Percentiles rank a stretch among this genome's conserved stretches.
phyloP scores from a whole-genome alignment of 2,888 invertebrate genomes.

The Cantharis rufa region DNA sequence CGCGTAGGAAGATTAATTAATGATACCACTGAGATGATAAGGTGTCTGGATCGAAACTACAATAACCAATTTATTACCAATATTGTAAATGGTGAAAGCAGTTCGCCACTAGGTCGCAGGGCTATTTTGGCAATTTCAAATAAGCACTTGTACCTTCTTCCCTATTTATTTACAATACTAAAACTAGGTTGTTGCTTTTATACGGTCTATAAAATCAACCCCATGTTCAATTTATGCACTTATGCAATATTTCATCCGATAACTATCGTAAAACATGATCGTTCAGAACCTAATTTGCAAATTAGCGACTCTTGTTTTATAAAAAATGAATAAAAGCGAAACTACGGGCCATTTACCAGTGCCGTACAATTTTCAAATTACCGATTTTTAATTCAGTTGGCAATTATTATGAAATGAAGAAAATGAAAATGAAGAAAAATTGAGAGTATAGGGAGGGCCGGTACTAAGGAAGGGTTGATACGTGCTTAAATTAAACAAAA shows the following conservation, averaged over 20 bases:
- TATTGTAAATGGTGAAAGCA: conserved; percentile 10
- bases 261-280: background rate
- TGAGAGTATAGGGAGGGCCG: too few relatives aligned
- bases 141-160: conserved; percentile 3
- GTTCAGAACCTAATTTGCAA: conserved; percentile 2
- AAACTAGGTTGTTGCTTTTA: conserved; percentile 15
- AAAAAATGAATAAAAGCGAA: background rate
- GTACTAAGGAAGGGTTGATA: too few relatives aligned
- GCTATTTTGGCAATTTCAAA: conserved; percentile 11
- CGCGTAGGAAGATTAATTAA: background rate
- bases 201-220: conserved; percentile 15
- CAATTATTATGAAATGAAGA: too few relatives aligned
- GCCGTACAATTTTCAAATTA: too few relatives aligned
- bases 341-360: too few relatives aligned
- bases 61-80: background rate
- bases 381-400: too few relatives aligned
- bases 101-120: background rate
- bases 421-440: too few relatives aligned
- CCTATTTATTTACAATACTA: conserved; percentile 14
- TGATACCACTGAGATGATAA: background rate
- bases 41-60: background rate
- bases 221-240: conserved; percentile 5
- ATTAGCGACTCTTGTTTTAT: background rate
- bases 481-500: too few relatives aligned
- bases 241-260: background rate